Conservation (phyloP, 2,797 vertebrate genomes). For the Gymnoscopelus microlampas region DNA sequence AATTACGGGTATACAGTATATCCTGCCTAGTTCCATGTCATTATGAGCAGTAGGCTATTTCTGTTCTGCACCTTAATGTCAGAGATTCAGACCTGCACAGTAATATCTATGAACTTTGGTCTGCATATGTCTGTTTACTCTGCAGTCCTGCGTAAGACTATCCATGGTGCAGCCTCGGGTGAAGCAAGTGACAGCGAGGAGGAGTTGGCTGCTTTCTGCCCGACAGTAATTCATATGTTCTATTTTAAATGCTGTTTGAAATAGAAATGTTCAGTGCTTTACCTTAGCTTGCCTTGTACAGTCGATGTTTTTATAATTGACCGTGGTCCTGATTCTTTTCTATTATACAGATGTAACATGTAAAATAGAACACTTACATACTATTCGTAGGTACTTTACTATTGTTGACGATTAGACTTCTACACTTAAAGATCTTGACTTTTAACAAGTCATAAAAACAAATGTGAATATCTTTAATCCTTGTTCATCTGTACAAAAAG, state of each 20-base stretch:
- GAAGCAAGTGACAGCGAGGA: conserved; percentile 94
- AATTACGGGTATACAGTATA: no score
- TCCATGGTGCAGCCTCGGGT: conserved; percentile 70
- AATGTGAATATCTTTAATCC: no score
- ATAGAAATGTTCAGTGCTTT: conserved; percentile 9
- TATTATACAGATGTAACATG: no score
- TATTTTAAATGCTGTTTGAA: not conserved
- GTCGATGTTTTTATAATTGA: not conserved
- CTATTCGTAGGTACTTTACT: no score
- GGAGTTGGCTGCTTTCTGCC: conserved; percentile 96
- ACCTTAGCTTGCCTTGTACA: not conserved
- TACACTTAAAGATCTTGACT: no score
- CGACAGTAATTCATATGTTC: conserved; percentile 82
- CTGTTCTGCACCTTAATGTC: not conserved
- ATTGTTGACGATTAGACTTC: no score
- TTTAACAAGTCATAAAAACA: no score
- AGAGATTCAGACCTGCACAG: not conserved
- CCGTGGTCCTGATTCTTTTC: not conserved
- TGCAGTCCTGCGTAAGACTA: conserved; percentile 83
- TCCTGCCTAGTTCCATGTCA: no score
- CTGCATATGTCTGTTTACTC: conserved; percentile 62
- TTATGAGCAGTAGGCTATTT: not conserved
- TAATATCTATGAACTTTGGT: conserved; percentile 19
- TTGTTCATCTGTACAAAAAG: no score
- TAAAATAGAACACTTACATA: no score